A percentile compares a stretch with the other conserved stretches of the same genome.
Evolutionary conservation across 2,113 vertebrate species (phyloP).

Genomic region (Engystomops pustulosus): DNA sequence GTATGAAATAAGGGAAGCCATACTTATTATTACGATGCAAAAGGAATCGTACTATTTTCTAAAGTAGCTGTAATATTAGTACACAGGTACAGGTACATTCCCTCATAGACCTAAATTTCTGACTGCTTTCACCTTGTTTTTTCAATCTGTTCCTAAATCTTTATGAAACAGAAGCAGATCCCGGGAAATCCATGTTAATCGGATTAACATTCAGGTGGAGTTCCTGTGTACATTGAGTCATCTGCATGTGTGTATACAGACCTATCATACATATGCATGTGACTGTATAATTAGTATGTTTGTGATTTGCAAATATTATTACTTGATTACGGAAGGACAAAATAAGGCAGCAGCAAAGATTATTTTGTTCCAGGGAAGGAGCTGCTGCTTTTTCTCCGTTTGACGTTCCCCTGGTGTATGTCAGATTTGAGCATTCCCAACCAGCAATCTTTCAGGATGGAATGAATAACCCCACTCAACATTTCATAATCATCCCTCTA

Average conservation of each 20-base stretch:
- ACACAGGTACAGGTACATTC: too few relatives aligned
- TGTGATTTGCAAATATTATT: conserved; percentile 4
- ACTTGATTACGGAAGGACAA: not conserved
- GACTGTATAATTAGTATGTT: not conserved
- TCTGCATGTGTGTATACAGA: not conserved
- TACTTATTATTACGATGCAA: too few relatives aligned
- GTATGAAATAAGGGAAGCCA: too few relatives aligned
- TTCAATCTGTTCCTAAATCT: not conserved
- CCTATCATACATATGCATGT: not conserved
- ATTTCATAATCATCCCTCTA: conserved; percentile 36
- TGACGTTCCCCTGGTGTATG: conserved; percentile 24
- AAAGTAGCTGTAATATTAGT: too few relatives aligned
- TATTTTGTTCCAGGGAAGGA: not conserved
- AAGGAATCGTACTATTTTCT: too few relatives aligned
- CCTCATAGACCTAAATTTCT: too few relatives aligned
- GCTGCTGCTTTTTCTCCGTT: not conserved
- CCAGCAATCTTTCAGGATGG: conserved; percentile 18
- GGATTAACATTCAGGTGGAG: not conserved
- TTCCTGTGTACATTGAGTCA: not conserved
- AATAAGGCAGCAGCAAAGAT: not conserved
- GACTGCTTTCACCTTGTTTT: too few relatives aligned
- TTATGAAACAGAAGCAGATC: not conserved
- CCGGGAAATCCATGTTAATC: not conserved
- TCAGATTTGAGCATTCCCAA: conserved; percentile 22
- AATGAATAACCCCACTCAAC: conserved; percentile 35